Evolutionary conservation across 2,888 invertebrate genomes (phyloP).

Genomic region (Leucania comma): DNA sequence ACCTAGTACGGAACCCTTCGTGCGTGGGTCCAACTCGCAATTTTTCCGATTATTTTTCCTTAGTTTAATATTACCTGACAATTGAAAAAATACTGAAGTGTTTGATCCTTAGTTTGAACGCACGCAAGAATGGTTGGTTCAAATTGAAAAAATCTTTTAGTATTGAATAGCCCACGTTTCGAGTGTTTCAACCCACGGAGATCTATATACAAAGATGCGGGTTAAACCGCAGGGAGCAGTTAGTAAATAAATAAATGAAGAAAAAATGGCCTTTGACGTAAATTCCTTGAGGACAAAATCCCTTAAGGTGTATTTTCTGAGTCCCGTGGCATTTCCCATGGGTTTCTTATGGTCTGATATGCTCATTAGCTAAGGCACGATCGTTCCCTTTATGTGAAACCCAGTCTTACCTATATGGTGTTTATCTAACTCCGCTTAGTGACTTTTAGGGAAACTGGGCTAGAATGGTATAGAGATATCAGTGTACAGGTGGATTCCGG

Average conservation of each 20-base stretch:
- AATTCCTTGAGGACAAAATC: conserved; percentile 8
- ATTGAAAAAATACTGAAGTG: no score
- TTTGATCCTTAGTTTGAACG: no score
- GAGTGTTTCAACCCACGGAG: no score
- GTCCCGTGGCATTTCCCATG: conserved; percentile 28
- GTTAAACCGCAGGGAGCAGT: no score
- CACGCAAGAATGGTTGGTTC: no score
- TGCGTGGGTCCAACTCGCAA: no score
- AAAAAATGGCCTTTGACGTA: not conserved
- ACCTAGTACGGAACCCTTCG: no score
- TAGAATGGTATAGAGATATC: conserved; percentile 40
- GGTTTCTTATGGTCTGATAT: conserved; percentile 47
- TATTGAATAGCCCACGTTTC: no score
- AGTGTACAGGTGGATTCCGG: conserved; percentile 35
- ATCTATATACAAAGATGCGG: no score
- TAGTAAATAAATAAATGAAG: not conserved
- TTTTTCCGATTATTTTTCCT: no score
- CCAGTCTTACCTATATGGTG: conserved; percentile 39
- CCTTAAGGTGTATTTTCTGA: conserved; percentile 1
- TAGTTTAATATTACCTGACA: no score
- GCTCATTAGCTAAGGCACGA: conserved; percentile 53
- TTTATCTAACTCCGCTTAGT: conserved; percentile 34
- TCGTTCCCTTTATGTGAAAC: conserved; percentile 42
- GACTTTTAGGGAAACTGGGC: conserved; percentile 56
- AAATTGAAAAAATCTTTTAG: no score